Evolutionary conservation across 2,797 vertebrate genomes (phyloP), one percentile per base, ranked within the genome.

Genomic region (Trematomus bernacchii): DNA sequence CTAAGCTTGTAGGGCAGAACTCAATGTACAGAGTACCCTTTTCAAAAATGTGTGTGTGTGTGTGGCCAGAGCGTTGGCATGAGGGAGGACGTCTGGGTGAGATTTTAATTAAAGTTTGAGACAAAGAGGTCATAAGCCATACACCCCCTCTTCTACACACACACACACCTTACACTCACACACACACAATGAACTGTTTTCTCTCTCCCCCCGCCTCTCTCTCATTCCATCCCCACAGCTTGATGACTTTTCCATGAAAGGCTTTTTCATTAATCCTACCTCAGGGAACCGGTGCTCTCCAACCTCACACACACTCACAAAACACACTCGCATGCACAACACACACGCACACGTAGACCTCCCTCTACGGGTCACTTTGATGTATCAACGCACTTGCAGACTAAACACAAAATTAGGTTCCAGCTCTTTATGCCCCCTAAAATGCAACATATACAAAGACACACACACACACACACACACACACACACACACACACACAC

Each of bases 31-130:
- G 71, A 68, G 65, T 66, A 74, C 66, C 61, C 73, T 68, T 73
- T 76, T 68, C 61, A 40, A 67, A 62, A 30, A 19, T 55, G 75
- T 84, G 70, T 82, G 69, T 78, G 55, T 88, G 86, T 91, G 88
- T 91, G 86, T 90, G 88, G 90, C 83, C 89, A 80, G 75, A 91
- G 91, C 80, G 85, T 88, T 94, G 93, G 91, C 92, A 93, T 92
- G 93, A 94, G 90, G 90, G 88, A 93, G 92, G 94, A 95, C 93
- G 94, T 95, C 94, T 95, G 93, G 94, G 94, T 94, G 94, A 95
- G 95, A 95, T 95, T 94, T 95, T 95, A 95, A 95, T 95, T 95
- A 95, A 95, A 94, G 93, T 95, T 94, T 94, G 93, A 95, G 95
- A 95, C 93, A 94, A 94, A 94, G 94, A 95, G 94, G 94, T 94